These are phyloP conservation scores for Sycobia sp. DNA, from an alignment of 1,140 invertebrate genomes.

Conservation along the genomic window DNA sequence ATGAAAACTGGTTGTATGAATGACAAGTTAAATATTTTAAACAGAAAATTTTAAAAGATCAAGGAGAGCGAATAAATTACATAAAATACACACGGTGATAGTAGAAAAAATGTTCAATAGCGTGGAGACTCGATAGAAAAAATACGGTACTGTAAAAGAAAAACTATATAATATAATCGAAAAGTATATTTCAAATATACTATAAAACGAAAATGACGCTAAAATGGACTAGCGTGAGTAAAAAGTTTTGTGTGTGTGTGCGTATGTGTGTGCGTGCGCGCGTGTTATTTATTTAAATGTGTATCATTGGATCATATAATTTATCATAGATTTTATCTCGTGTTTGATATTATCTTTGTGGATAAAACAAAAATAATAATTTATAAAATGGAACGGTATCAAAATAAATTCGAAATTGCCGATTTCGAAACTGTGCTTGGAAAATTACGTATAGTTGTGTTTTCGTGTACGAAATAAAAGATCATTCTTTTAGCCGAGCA, in stretches of 20 bases:
- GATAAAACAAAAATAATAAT: slow-evolving; percentile 23
- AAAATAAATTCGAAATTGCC: not conserved
- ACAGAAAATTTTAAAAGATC: slow-evolving; percentile 15
- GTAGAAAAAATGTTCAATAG: not conserved
- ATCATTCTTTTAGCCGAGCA: not conserved
- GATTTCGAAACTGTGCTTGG: not conserved
- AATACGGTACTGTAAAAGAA: slow-evolving; percentile 18
- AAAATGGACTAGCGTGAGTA: not conserved
- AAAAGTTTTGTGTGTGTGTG: slow-evolving; percentile 20
- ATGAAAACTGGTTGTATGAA: slow-evolving; percentile 35
- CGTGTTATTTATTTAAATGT: slow-evolving; percentile 36
- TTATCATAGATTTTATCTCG: slow-evolving; percentile 18
- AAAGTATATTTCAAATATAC: slow-evolving; percentile 35
- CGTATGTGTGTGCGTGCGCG: too few species aligned
- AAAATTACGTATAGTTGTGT: slow-evolving; percentile 14
- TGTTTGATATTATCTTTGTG: slow-evolving; percentile 8
- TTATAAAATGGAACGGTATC: not conserved
- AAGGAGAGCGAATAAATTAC: slow-evolving; percentile 19
- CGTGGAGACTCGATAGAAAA: not conserved
- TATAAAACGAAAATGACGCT: slow-evolving; percentile 26
- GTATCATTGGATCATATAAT: slow-evolving; percentile 30
- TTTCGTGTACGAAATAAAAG: slow-evolving; percentile 28
- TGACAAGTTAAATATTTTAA: slow-evolving; percentile 32
- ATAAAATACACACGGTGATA: slow-evolving; percentile 19
- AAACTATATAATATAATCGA: slow-evolving; percentile 5